Base-by-base conservation (phyloP, 1,140 invertebrate species). In the Eriocheir sinensis region DNA sequence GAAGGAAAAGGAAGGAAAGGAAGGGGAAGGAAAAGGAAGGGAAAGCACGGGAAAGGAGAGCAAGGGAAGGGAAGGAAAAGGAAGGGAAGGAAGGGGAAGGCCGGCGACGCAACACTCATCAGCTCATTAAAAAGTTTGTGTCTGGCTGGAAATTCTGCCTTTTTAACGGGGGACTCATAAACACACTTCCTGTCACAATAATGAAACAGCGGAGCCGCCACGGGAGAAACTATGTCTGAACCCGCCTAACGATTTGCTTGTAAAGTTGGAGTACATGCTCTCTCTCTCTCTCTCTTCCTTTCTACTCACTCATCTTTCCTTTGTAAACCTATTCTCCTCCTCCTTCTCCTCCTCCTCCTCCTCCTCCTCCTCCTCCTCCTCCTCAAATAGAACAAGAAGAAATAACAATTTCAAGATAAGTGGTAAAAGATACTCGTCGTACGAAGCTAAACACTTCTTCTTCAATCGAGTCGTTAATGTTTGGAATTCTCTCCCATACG, bases 101-200 rank as follows among this genome's bases (percentile, higher is more conserved):
- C 15, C 12, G 12, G 34, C 27, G 9, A 30, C 38, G 30, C 93
- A 27, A 12, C 86, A 34, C 93, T 94, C 93, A 94, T 90, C 93
- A 94, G 79, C 93, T 94, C 93, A 94, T 94, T 94, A 94, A 90
- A 94, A 94, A 94, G 86, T 94, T 94, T 90, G 93, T 80, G 30
- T 60, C 88, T 86, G 53, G 93, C 88, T 94, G 79, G 93, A 94
- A 94, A 94, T 94, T 94, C 48, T 88, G 93, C 36, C 89, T 90
- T 94, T 94, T 94, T 94, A 90, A 94, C 89, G 86, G 90, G 93
- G 85, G 83, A 94, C 93, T 94, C 93, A 94, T 94, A 94, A 94
- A 94, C 89, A 88, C 93, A 94, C 88, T 94, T 90, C 88, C 93
- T 94, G 93, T 94, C 93, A 94, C 93, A 90, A 60, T 90, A 90